These are phyloP conservation scores for Geopemphigus sp. DNA, from an alignment of 1,140 invertebrate species.

Conservation along the genomic window DNA sequence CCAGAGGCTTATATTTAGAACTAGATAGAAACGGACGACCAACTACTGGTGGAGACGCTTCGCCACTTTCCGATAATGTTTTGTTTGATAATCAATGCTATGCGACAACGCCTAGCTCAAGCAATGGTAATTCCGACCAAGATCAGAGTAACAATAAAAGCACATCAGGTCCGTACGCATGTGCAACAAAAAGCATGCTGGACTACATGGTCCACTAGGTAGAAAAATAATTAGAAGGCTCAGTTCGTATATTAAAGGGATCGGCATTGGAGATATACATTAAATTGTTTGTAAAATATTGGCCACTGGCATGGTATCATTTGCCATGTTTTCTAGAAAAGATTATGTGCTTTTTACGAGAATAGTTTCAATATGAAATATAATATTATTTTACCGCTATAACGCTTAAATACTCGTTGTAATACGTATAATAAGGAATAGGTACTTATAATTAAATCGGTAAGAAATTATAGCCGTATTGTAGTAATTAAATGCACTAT, in stretches of 20 bases:
- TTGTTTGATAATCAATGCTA: constrained; percentile 93
- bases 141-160: constrained; percentile 62
- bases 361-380: background rate
- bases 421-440: background rate
- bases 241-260: background rate
- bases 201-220: constrained; percentile 2
- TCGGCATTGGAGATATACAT: background rate
- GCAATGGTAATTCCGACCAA: constrained; percentile 84
- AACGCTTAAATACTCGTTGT: background rate
- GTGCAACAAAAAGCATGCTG: constrained; percentile 25
- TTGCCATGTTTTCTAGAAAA: background rate
- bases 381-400: background rate
- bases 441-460: background rate
- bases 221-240: constrained; percentile 18
- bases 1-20: constrained; percentile 72
- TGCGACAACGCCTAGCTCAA: constrained; percentile 86
- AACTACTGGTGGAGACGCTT: constrained; percentile 64
- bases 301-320: background rate
- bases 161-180: constrained; percentile 45
- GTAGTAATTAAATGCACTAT: background rate
- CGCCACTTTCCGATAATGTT: constrained; percentile 85
- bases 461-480: constrained; percentile 14
- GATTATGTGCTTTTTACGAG: background rate
- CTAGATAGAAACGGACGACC: constrained; percentile 68
- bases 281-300: background rate